Evolutionary conservation across 1,140 invertebrate species (phyloP), one percentile per base, ranked within the genome.

Genomic region (Mactra quadrangularis): DNA sequence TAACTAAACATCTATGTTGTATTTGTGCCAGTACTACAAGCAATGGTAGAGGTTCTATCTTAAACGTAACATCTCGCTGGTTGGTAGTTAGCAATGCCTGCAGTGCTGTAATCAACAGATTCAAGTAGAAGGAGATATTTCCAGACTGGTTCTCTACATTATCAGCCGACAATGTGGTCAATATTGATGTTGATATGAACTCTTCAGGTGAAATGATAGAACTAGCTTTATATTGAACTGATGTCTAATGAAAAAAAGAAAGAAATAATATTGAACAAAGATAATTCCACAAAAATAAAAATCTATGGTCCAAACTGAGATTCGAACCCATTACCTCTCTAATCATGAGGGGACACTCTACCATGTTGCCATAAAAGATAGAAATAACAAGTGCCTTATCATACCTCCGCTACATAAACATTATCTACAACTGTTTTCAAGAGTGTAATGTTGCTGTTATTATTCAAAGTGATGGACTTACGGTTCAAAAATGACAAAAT

Each of bases 41-140:
- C 57, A 77, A 77, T 62, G 60, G 38, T 17, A 77, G 50, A 60
- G 59, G 74, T 50, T 77, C 59, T 35, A 64, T 41, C 17, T 15
- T 41, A 6, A 41, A 15, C 15, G 38, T 7, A 15, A 41, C 6
- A 41, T 41, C 38, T 7, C 15, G 38, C 6, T 41, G 15, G 6
- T 6, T 7, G 6, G 15, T 7, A 7, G 6, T 15, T 41, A 41
- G 62, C 19, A 41, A 31, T 2, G 57, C 38, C 25, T 77, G 27
- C 29, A 77, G 31, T 25, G 45, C 19, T 25, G 52, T 17, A 15
- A 77, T 29, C 25, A 77, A 38, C n/a, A 64, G 52, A 11, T 11
- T 38, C n/a, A 41, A 41, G 35, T 41, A 38, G 29, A 77, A 62
- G 15, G 25, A 50, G 25, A 77, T 45, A 13, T 13, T 33, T 41